Evolutionary conservation across 2,797 vertebrate species (phyloP), one percentile per base, ranked within the genome.

Genomic region (Cirrhinus molitorella): DNA sequence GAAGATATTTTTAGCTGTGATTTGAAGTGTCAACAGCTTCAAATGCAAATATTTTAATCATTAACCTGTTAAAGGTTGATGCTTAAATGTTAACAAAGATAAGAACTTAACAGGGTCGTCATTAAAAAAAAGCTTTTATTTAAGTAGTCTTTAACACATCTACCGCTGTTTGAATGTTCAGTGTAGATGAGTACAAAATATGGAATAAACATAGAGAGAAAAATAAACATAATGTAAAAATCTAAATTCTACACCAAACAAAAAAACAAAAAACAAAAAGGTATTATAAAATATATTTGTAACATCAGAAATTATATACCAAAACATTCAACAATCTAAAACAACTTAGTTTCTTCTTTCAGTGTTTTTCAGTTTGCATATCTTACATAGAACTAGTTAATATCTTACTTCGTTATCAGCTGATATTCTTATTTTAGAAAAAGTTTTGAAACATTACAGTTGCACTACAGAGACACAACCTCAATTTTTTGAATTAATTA

Each of bases 11-110:
- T 89, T 75, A 87, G 74, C 53, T 43, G 4, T 34, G 55, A 59
- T 83, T 78, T 68, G 25, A 43, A 23, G 19, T 53, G 57, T 47
- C 37, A 16, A 34, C 31, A 34, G 51, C 47, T 55, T 67, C 12
- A 83, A 67, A 76, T 28, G 3, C 2, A 34, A 37, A 4, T 53
- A 8, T 68, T 86, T 94, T 67, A 94, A 94, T 94, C 80, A 95
- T 95, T 95, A 88, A 94, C 87, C 51, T 9, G 16, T 37, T 73
- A 45, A 53, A 65, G 25, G 16, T 6, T n/a, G 53, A 57, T 63
- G 14, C 47, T 31, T 59, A 10, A 65, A 74, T 49, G 37, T 45
- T 67, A 2, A 43, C 49, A 40, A 14, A 31, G 65, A 37, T 25
- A 55, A 65, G 0, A 63, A 21, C 6, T 9, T 13, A 28, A 31